Evolutionary conservation across 2,888 invertebrate species (phyloP), one percentile per base, ranked within the genome.

Genomic region (Cosmia trapezina): DNA sequence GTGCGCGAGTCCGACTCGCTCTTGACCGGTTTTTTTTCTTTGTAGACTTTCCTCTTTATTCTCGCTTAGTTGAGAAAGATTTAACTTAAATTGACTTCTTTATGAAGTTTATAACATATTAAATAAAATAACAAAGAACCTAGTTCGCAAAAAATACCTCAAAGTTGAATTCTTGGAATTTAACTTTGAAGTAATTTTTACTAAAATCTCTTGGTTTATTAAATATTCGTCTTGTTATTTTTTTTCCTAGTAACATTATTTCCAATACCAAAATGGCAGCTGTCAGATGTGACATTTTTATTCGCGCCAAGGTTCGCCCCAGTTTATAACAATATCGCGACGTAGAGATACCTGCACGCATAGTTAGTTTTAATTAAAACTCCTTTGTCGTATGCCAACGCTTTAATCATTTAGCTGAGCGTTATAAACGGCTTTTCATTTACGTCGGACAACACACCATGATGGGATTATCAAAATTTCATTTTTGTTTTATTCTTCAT

Each of bases 331-430:
- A 75, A 76, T 73, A 84, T 68, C 64, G 45, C 62, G 54, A 60
- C 67, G 41, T 62, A 68, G 68, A 67, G 61, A 84, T 78, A 86
- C 74, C 81, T 81, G 72, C 76, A 73, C 67, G 72, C 73, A 78
- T 81, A 74, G 82, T 81, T 82, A 69, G 62, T 76, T 84, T 84
- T 86, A 80, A 84, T 84, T 86, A 82, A 85, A 84, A 22, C 57
- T 56, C 56, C 80, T 83, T 84, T 86, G 84, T 83, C 81, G 70
- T 71, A 66, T 74, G 70, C 70, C 80, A 64, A 33, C 72, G 83
- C 41, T 75, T 76, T 74, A 82, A 76, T 74, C 43, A 83, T 74
- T 73, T 70, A 75, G 75, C 63, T 72, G 81, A 49, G 71, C 69
- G 74, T 66, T 76, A 76, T 68, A 73, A 71, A 57, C 65, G 64